These are phyloP conservation scores for Maconellicoccus hirsutus DNA, from an alignment of 1,140 invertebrate species.

Conservation along the genomic window DNA sequence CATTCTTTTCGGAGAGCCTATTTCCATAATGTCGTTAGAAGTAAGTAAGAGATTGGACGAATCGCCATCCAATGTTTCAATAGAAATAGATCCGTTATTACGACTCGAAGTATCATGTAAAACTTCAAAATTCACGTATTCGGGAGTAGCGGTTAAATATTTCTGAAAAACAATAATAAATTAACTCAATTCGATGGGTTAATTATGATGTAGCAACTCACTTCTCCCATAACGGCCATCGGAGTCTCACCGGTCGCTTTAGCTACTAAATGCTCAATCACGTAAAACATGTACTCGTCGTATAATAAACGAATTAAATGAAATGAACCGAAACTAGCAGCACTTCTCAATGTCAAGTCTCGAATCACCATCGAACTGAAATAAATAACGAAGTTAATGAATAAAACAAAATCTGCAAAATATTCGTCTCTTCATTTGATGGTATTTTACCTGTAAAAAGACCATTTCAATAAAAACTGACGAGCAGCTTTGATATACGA, in stretches of 20 bases:
- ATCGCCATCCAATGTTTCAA: neutral
- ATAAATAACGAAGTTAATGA: too few species aligned
- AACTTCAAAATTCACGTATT: neutral
- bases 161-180: too few species aligned
- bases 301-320: slow-evolving; percentile 94
- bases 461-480: slow-evolving; percentile 96
- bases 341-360: slow-evolving; percentile 86
- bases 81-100: neutral
- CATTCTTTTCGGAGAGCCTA: neutral
- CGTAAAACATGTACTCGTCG: slow-evolving; percentile 99
- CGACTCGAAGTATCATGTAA: neutral
- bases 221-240: slow-evolving; percentile 85
- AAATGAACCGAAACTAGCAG: slow-evolving; percentile 97
- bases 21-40: slow-evolving; percentile 1
- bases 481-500: slow-evolving; percentile 81
- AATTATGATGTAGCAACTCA: slow-evolving; percentile 35
- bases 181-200: too few species aligned
- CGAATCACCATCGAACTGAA: slow-evolving; percentile 90
- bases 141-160: neutral
- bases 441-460: slow-evolving; percentile 73
- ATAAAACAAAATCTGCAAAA: too few species aligned
- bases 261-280: slow-evolving; percentile 94
- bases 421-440: neutral
- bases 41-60: slow-evolving; percentile 2
- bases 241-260: slow-evolving; percentile 77